Evolutionary conservation across 1,140 invertebrate genomes (phyloP), one percentile per base, ranked within the genome.

Genomic region (Streblospio benedicti): DNA sequence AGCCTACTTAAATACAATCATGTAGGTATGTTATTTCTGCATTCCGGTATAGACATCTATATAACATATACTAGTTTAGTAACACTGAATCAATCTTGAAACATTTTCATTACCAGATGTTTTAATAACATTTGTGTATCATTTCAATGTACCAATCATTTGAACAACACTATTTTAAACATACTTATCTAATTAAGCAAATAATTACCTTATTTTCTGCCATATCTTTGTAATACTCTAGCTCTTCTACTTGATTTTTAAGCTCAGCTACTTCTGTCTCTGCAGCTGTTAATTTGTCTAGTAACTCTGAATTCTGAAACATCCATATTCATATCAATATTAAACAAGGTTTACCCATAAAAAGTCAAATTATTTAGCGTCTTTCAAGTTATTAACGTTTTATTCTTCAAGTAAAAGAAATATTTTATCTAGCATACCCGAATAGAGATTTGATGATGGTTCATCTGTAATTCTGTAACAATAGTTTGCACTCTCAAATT

Each of bases 241-340:
- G 75, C 77, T 97, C 94, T 74, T 97, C 93, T 44, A 95, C 88
- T 80, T 94, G 90, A 79, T 97, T 97, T 74, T 90, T 87, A 38
- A 96, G 80, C 73, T 97, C 94, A 25, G 93, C 93, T 61, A 87
- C 89, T 78, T 94, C 88, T 0, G 92, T 97, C 78, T 97, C 92
- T 69, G 91, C 86, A 25, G 88, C 89, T 31, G 88, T 91, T 53
- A 95, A 82, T 25, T 88, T 87, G 72, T 97, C 93, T 77, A 95
- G 90, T 30, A 93, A 76, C 74, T 92, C 90, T 41, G 91, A 87
- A 76, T 93, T 87, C 81, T 87, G 63, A n/a, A n/a, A n/a, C n/a
- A n/a, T n/a, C n/a, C n/a, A n/a, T n/a, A n/a, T n/a, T n/a, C n/a
- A n/a, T n/a, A n/a, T n/a, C n/a, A n/a, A n/a, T n/a, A n/a, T n/a